Conservation (phyloP, 2,888 invertebrate genomes). For the Ischnura elegans region DNA sequence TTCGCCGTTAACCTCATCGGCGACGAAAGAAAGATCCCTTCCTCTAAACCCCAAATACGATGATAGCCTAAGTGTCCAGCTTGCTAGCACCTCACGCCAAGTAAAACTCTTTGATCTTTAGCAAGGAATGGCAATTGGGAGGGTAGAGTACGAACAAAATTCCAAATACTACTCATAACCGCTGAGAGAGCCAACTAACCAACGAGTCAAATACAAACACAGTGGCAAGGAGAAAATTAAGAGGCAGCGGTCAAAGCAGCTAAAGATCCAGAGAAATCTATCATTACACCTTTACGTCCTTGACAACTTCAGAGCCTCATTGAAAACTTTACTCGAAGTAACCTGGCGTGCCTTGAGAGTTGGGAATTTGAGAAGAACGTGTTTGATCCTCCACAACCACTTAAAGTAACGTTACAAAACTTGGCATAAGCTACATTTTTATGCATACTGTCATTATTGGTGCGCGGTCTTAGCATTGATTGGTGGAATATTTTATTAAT, state of each 20-base stretch:
- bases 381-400: too few species aligned
- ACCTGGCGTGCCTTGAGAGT: too few species aligned
- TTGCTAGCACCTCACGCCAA: background rate
- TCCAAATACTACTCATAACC: slow-evolving; percentile 40
- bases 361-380: too few species aligned
- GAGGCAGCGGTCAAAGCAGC: background rate
- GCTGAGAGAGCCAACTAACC: background rate
- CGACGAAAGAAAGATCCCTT: background rate
- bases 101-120: slow-evolving; percentile 29
- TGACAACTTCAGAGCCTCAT: too few species aligned
- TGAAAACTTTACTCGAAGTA: too few species aligned
- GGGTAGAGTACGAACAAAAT: background rate
- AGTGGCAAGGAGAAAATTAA: background rate
- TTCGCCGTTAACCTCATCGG: slow-evolving; percentile 33
- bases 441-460: too few species aligned
- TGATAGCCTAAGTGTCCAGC: too few species aligned
- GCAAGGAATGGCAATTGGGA: background rate
- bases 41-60: background rate
- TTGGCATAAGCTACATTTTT: too few species aligned
- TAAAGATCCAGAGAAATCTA: background rate
- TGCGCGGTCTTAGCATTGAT: too few species aligned
- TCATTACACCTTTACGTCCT: too few species aligned
- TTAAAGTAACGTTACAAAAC: too few species aligned
- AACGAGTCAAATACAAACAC: slow-evolving; percentile 32
- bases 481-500: too few species aligned